These are phyloP conservation scores for Mormyrus proboscirostris DNA, from an alignment of 2,797 vertebrate genomes.

Conservation along the genomic window DNA sequence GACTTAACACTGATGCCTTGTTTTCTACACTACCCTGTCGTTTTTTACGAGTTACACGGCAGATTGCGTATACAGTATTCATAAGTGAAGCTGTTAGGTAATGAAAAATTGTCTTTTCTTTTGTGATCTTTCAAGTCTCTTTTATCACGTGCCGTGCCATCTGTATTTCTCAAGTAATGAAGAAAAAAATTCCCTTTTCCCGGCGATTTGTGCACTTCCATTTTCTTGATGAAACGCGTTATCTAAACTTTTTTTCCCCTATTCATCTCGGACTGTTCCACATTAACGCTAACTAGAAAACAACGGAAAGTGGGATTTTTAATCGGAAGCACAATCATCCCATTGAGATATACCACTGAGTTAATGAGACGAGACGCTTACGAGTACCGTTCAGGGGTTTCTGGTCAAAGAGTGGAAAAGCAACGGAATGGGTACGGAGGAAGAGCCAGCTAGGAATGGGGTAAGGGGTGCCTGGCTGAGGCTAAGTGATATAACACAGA, in stretches of 20 bases:
- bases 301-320: slow-evolving; percentile 1
- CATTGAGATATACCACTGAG: neutral
- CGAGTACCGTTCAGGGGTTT: neutral
- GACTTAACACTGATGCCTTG: neutral
- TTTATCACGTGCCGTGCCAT: neutral
- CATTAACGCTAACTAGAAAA: slow-evolving; percentile 9
- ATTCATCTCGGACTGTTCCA: neutral
- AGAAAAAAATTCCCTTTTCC: slow-evolving; percentile 13
- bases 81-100: neutral
- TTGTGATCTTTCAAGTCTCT: neutral
- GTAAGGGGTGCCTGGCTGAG: neutral
- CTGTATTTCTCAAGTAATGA: slow-evolving; percentile 17
- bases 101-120: neutral
- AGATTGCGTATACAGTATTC: neutral
- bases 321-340: neutral
- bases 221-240: slow-evolving; percentile 14
- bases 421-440: slow-evolving; percentile 4
- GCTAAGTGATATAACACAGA: neutral
- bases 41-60: neutral
- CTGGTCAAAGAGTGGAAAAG: neutral
- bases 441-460: neutral
- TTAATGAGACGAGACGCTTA: neutral
- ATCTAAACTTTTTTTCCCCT: neutral
- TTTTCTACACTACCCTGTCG: neutral
- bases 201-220: neutral